Percentiles rank a stretch among this genome's conserved stretches.
These are phyloP conservation scores for Euleptes europaea DNA, from an alignment of 2,113 vertebrate species.

Conservation along the genomic window DNA sequence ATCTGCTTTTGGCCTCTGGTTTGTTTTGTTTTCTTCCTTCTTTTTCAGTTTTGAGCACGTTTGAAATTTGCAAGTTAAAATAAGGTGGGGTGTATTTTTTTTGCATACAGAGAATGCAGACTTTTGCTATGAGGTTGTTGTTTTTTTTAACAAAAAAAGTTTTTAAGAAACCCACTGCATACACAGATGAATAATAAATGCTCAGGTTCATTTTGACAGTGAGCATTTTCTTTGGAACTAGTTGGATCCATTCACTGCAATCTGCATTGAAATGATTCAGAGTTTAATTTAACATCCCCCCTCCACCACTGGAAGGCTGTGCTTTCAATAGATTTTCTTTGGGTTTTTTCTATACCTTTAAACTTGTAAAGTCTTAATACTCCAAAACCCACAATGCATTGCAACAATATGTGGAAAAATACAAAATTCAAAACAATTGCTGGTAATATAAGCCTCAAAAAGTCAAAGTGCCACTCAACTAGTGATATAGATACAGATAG, in stretches of 20 bases:
- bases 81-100: neutral
- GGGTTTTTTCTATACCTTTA: neutral
- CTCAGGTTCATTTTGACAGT: neutral
- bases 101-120: neutral
- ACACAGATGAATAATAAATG: neutral
- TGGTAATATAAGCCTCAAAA: too few relatives aligned
- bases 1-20: slow-evolving; percentile 21
- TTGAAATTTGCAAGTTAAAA: slow-evolving; percentile 47
- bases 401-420: neutral
- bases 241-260: neutral
- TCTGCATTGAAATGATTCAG: neutral
- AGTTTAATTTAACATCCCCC: neutral
- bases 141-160: neutral
- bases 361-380: neutral
- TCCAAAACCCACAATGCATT: neutral
- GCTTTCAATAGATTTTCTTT: neutral
- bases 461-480: too few relatives aligned
- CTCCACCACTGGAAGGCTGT: neutral
- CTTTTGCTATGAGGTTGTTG: neutral
- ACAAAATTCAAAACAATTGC: neutral
- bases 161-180: neutral
- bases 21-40: slow-evolving; percentile 30
- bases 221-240: neutral
- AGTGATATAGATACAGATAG: too few relatives aligned
- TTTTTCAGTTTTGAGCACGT: slow-evolving; percentile 9